Evolutionary conservation across 1,140 invertebrate species (phyloP), one percentile per base, ranked within the genome.

Genomic region (Cardiocondyla obscurior): DNA sequence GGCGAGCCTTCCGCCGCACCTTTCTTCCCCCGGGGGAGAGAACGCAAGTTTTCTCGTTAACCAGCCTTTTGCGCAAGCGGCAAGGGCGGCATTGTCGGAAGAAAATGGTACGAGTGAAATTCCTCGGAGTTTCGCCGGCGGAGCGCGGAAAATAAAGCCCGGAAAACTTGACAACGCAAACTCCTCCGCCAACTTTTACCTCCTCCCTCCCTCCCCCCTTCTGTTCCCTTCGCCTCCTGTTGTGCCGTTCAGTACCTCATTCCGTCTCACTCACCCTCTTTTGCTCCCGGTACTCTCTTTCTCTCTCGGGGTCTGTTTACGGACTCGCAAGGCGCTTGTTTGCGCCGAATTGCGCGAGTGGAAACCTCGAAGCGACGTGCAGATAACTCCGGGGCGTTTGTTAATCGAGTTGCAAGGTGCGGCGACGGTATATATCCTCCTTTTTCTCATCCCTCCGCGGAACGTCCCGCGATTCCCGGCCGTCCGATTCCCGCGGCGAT

Each of bases 311-410:
- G 58, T 65, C 14, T 88, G 82, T 87, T 88, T 87, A 84, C 82
- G 69, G 81, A 88, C 74, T 86, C 67, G 44, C 67, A 36, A 16
- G 53, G 19, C 28, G 46, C 58, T 64, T 84, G 85, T 85, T 88
- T 85, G 76, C 77, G 76, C 53, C 82, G 64, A 84, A 67, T 73
- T 58, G 25, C n/a, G n/a, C 76, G 76, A 87, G 57, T 42, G 82
- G 30, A 62, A 57, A 58, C 42, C 36, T 69, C 73, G 72, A 49
- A 60, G 81, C 55, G 57, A 77, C 55, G 58, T 33, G 30, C 51
- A 82, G 86, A 88, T 87, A 87, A 87, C 73, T 82, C 81, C 74
- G 57, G 49, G 64, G 69, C 36, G 12, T 51, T 62, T 53, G 82
- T 82, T 53, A 46, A 64, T 67, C 42, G 46, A 60, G 58, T 60